Evolutionary conservation across 2,113 vertebrate species (phyloP), one percentile per base, ranked within the genome.

Genomic region (Arothron firmamentum): DNA sequence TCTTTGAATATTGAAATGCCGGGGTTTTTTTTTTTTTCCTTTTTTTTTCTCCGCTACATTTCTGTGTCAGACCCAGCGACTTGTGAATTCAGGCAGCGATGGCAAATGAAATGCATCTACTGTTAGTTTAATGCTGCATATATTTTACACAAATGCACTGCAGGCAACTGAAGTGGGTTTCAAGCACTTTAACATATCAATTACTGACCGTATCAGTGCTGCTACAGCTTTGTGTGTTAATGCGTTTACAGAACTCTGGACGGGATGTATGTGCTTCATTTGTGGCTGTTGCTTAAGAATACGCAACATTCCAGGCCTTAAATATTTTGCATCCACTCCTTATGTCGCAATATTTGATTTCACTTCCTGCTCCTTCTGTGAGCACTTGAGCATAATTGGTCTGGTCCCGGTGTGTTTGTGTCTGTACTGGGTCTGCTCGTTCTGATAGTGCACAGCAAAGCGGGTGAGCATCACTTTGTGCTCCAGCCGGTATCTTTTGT

Each of bases 401-500:
- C 71, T 76, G 80, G 74, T 82, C 71, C 72, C 57, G 55, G 71
- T 59, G 69, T 82, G 82, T 78, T 79, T 65, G 66, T 72, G 68
- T 50, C 59, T 80, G 77, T 74, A 45, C 62, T 50, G 82, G 85
- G 79, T 72, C 87, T 88, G 87, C 83, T 84, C 66, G 57, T 63
- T 81, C 77, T 80, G 84, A 88, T 90, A 85, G 85, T 75, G 81
- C 62, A 66, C 62, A 75, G 75, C 49, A 71, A 76, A 84, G 72
- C 81, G 84, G 80, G 77, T 69, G 75, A 80, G 87, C 72, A 28
- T 74, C 1, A 75, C 82, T 88, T 79, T 84, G 83, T 87, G 84
- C 77, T 62, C 66, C 79, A 72, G 80, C 88, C 87, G 83, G 77
- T 87, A 81, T 83, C 84, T 84, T 87, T 87, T 88, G 82, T 77